phyloP scores from a whole-genome alignment of 2,888 invertebrate genomes.

The Oscheius sp. region DNA sequence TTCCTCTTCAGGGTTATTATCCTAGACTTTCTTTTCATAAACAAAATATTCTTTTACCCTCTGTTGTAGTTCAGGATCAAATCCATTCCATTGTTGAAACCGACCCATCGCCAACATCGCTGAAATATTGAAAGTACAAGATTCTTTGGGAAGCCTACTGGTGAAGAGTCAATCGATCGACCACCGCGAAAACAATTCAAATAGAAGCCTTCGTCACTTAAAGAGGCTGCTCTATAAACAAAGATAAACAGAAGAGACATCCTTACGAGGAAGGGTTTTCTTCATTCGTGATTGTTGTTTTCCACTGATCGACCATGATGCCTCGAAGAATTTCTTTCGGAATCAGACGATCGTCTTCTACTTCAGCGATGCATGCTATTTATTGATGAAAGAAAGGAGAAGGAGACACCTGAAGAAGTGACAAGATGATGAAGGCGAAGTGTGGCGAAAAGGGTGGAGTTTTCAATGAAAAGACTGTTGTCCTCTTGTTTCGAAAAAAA shows the following conservation, averaged over 20 bases:
- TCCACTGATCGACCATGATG: constrained; percentile 51
- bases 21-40: constrained; percentile 27
- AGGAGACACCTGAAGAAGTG: constrained; percentile 6
- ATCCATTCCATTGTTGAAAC: constrained; percentile 61
- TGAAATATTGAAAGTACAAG: constrained; percentile 28
- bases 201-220: constrained; percentile 52
- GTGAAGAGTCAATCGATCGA: constrained; percentile 41
- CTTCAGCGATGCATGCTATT: constrained; percentile 32
- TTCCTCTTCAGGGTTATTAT: constrained; percentile 48
- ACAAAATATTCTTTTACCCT: constrained; percentile 30
- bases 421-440: constrained; percentile 45
- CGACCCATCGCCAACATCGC: constrained; percentile 64
- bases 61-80: constrained; percentile 47
- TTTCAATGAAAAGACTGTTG: constrained; percentile 30
- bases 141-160: constrained; percentile 30
- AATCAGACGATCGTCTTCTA: constrained; percentile 35
- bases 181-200: constrained; percentile 49
- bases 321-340: constrained; percentile 36
- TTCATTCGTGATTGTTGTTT: constrained; percentile 47
- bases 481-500: neutral
- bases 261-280: constrained; percentile 35
- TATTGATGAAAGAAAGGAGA: neutral
- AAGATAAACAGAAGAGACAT: neutral
- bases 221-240: constrained; percentile 31
- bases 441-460: constrained; percentile 34